Conservation (phyloP, 2,113 vertebrate genomes). For the Pluvianellus socialis region DNA sequence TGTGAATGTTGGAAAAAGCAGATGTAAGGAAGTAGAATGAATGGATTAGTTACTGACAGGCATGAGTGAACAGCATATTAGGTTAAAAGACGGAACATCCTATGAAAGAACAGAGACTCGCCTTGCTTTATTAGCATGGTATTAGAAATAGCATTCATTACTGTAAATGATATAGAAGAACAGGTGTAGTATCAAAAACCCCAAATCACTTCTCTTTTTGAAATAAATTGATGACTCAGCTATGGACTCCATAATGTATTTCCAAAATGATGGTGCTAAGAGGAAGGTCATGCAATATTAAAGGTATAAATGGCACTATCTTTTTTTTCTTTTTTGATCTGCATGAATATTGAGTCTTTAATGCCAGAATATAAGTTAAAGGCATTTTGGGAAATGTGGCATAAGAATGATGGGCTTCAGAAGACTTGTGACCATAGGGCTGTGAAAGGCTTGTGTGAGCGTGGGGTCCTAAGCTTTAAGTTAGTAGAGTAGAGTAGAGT, state of each 20-base stretch:
- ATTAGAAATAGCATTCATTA: background rate
- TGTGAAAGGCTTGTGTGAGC: background rate
- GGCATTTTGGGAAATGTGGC: background rate
- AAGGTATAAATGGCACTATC: background rate
- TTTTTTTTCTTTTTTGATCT: background rate
- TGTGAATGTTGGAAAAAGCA: background rate
- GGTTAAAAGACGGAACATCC: background rate
- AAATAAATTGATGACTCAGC: background rate
- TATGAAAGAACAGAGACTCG: background rate
- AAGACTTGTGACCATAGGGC: background rate
- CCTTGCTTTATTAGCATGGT: background rate
- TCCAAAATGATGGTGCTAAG: background rate
- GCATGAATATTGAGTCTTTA: background rate
- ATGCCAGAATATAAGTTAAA: background rate
- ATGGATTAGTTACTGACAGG: background rate
- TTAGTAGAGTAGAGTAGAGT: too few relatives aligned
- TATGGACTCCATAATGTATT: background rate
- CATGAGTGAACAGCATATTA: background rate
- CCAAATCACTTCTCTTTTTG: background rate
- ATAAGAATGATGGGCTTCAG: background rate
- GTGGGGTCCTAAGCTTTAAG: rapidly evolving
- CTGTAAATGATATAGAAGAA: background rate
- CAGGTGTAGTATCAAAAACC: background rate
- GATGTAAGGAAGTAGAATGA: background rate
- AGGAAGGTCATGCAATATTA: background rate